Percentiles rank a stretch among this genome's conserved stretches.
These are phyloP conservation scores for Galerucella pusilla DNA, from an alignment of 2,888 invertebrate genomes.

Conservation along the genomic window DNA sequence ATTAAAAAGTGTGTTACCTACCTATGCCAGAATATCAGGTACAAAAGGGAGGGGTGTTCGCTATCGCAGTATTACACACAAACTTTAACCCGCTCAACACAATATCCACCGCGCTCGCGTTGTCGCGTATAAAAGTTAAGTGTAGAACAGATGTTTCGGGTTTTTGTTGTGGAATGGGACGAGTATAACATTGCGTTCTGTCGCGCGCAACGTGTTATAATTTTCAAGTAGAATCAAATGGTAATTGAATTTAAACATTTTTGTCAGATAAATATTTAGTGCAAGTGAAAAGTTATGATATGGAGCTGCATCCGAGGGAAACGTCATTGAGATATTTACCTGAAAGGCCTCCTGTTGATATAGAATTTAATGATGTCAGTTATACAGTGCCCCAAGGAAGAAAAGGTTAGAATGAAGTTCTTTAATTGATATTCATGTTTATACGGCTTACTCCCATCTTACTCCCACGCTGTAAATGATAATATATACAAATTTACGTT, in stretches of 20 bases:
- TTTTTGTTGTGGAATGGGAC: not conserved
- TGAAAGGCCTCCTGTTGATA: conserved; percentile 78
- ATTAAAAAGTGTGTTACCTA: not conserved
- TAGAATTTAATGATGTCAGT: conserved; percentile 85
- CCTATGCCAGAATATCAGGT: not conserved
- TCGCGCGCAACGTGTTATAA: not conserved
- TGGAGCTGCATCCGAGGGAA: conserved; percentile 26
- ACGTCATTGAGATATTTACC: conserved; percentile 69
- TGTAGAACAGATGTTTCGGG: not conserved
- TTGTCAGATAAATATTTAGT: not conserved
- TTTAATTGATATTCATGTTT: conserved; percentile 28
- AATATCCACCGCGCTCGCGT: not conserved
- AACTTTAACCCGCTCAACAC: not conserved
- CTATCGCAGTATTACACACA: not conserved
- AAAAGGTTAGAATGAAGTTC: conserved; percentile 65
- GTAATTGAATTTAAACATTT: not conserved
- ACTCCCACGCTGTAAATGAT: not conserved
- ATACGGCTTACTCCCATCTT: not conserved
- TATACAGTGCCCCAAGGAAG: conserved; percentile 82
- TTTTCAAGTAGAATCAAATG: not conserved
- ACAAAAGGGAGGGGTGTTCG: not conserved
- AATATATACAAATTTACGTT: no score
- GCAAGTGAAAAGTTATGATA: conserved; percentile 4
- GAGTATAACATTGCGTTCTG: not conserved
- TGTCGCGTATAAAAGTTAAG: conserved; percentile 8